Conservation (phyloP, 2,888 invertebrate genomes). For the Acanthacorydalis orientalis region DNA sequence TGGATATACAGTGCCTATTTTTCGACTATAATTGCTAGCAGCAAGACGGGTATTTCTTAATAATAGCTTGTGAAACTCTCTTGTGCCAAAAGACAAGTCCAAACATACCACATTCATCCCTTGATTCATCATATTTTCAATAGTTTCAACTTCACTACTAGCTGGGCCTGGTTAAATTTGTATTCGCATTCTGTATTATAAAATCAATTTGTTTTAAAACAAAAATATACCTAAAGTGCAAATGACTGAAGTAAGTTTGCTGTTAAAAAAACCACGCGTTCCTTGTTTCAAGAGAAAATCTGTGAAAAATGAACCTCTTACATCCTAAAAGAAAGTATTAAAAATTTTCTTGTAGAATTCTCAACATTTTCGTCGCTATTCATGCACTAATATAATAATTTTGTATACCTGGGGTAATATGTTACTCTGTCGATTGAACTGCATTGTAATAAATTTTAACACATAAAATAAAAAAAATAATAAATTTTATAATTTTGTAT, state of each 20-base stretch:
- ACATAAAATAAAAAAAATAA: too few species aligned
- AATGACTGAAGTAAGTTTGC: slow-evolving; percentile 36
- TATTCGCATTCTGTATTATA: background rate
- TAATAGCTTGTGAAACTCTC: slow-evolving; percentile 27
- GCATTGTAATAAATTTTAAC: too few species aligned
- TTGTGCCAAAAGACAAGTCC: slow-evolving; percentile 26
- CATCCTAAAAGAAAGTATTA: too few species aligned
- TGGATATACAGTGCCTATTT: slow-evolving; percentile 42
- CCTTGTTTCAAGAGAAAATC: slow-evolving; percentile 17
- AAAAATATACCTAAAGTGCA: slow-evolving; percentile 32
- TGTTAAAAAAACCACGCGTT: slow-evolving; percentile 20
- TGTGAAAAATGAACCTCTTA: too few species aligned
- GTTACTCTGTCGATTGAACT: too few species aligned
- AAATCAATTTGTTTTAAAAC: background rate
- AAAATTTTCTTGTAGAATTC: too few species aligned
- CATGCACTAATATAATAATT: too few species aligned
- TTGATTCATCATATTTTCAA: slow-evolving; percentile 31
- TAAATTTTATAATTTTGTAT: too few species aligned
- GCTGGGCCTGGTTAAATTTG: slow-evolving; percentile 10
- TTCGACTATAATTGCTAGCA: slow-evolving; percentile 38
- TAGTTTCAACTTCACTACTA: slow-evolving; percentile 15
- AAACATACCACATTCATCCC: slow-evolving; percentile 36
- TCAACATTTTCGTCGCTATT: too few species aligned
- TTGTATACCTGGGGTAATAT: too few species aligned
- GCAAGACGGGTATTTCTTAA: slow-evolving; percentile 29